phyloP scores from a whole-genome alignment of 2,797 vertebrate species.

The Takifugu rubripes region DNA sequence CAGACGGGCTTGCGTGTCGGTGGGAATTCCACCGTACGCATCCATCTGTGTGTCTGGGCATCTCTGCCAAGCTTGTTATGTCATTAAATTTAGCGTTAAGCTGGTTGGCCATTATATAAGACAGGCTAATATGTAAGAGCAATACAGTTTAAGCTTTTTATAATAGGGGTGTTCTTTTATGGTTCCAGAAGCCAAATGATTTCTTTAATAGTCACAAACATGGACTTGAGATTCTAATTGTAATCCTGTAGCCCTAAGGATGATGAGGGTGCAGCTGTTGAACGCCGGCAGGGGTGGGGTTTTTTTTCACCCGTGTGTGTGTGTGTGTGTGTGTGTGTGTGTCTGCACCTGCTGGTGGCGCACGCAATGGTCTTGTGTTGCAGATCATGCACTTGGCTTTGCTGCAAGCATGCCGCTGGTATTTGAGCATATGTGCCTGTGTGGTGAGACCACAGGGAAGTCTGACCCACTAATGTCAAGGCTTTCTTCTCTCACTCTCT shows the following conservation, averaged over 20 bases:
- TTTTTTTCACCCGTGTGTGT: conserved; percentile 4
- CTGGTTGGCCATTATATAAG: conserved; percentile 41
- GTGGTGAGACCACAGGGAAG: conserved; percentile 20
- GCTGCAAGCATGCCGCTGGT: conserved; percentile 17
- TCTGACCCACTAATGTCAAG: conserved; percentile 17
- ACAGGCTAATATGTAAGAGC: conserved; percentile 27
- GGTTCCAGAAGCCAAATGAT: not conserved
- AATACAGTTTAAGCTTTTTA: conserved; percentile 17
- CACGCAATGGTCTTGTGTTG: conserved; percentile 12
- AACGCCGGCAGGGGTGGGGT: conserved; percentile 24
- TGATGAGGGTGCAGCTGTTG: conserved; percentile 45
- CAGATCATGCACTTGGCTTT: conserved; percentile 26
- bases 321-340: conserved; percentile 6
- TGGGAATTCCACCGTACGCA: not conserved
- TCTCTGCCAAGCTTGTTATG: conserved; percentile 21
- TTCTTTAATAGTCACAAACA: too few relatives aligned
- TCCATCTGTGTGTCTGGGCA: conserved; percentile 22
- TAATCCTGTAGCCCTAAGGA: not conserved
- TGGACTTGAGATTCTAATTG: too few relatives aligned
- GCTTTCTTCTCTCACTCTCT: conserved; percentile 21
- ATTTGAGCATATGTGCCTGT: conserved; percentile 44
- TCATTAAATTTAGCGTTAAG: conserved; percentile 39
- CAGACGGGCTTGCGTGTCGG: conserved; percentile 7
- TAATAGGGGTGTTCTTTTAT: conserved; percentile 21
- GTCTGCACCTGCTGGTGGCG: conserved; percentile 30